Base-by-base conservation (phyloP, 2,797 vertebrate genomes). In the Thripadectes ignobilis region DNA sequence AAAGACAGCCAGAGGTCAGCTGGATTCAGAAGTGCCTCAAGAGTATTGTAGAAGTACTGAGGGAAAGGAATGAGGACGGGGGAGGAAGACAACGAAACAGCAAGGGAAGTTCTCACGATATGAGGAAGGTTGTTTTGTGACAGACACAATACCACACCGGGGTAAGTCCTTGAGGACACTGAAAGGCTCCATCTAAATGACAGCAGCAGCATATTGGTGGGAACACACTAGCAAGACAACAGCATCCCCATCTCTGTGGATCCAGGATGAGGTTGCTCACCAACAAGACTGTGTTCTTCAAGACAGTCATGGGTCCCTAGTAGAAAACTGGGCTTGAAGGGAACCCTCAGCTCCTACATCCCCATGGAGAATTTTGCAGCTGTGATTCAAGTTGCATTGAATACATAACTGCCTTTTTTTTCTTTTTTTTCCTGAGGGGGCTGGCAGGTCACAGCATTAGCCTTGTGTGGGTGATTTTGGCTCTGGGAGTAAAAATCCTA, bases 401-500 rank as follows among this genome's bases (percentile, higher is more conserved):
- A 61, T 82, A 38, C 61, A n/a, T 3, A 1, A 46, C 30, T 49
- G 34, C 5, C 24, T 62, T 45, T 27, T 32, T 16, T 29, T 34
- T 32, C 48, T 16, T 22, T 27, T 62, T 48, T 26, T 32, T 21
- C 69, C 36, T 77, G 32, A 61, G 38, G 80, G 29, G 69, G 45
- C 61, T 86, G 84, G 72, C 67, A 74, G 93, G 54, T 76, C 80
- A 77, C 1, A 0, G 63, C 29, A 41, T 89, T 95, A 93, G 80
- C 51, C 41, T 86, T 69, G 19, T 75, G 67, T 84, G 69, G 51
- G 67, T 94, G 91, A 83, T 95, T 96, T 84, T 66, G 57, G 61
- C 63, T 93, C 83, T 77, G 71, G 19, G 63, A 94, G 69, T 45
- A 80, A 45, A 89, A 91, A 92, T 94, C 69, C 89, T 84, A 18